phyloP scores from a whole-genome alignment of 2,888 invertebrate genomes.

The Metacarcinus magister region DNA sequence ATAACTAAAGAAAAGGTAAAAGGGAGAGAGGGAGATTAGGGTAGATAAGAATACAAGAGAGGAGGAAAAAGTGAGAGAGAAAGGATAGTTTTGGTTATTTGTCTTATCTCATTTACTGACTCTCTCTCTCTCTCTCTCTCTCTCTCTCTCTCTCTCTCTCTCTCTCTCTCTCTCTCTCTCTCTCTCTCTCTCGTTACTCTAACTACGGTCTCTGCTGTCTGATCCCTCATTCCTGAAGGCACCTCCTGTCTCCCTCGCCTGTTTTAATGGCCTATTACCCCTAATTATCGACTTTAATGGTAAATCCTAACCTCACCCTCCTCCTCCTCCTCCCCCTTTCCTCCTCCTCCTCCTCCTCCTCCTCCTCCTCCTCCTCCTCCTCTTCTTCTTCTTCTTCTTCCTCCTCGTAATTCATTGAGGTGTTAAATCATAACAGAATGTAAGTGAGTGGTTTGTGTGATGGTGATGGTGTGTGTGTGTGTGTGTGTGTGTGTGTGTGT shows the following conservation, averaged over 20 bases:
- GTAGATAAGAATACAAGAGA: too few relatives aligned
- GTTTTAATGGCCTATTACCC: background rate
- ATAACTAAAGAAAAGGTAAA: too few relatives aligned
- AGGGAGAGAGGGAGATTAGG: too few relatives aligned
- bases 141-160: background rate
- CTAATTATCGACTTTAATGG: background rate
- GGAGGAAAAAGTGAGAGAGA: too few relatives aligned
- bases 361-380: background rate
- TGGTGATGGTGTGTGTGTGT: too few relatives aligned
- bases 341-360: background rate
- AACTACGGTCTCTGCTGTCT: background rate
- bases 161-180: background rate
- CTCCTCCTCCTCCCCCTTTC: background rate
- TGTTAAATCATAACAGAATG: too few relatives aligned
- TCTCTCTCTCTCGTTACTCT: background rate
- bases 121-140: background rate
- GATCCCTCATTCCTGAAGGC: conserved; percentile 14
- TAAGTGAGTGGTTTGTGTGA: too few relatives aligned
- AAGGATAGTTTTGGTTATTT: too few relatives aligned
- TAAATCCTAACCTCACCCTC: background rate
- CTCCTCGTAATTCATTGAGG: background rate
- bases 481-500: too few relatives aligned
- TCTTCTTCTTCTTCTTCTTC: background rate
- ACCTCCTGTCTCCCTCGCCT: background rate
- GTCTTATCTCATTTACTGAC: too few relatives aligned